phyloP scores from a whole-genome alignment of 2,113 vertebrate species.

The Bubo bubo region DNA sequence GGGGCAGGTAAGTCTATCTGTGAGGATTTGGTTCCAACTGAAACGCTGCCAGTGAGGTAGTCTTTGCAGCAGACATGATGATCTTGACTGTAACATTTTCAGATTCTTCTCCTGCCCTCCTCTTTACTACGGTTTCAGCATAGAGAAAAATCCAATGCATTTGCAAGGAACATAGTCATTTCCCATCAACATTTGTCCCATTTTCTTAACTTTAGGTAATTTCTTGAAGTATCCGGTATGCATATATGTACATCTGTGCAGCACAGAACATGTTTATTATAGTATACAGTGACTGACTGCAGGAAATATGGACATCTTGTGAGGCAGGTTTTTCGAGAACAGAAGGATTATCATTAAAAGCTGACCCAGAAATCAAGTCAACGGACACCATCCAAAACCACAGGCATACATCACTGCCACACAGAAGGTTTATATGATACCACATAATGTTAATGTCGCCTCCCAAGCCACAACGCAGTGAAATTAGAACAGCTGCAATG shows the following conservation, averaged over 20 bases:
- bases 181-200: not conserved
- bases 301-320: not conserved
- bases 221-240: not conserved
- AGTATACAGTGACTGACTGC: not conserved
- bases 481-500: not conserved
- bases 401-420: not conserved
- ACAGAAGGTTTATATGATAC: not conserved
- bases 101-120: not conserved
- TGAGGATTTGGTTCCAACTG: not conserved
- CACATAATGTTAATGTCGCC: not conserved
- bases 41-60: not conserved
- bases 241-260: rapidly evolving
- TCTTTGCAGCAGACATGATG: not conserved
- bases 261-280: not conserved
- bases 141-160: not conserved
- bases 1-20: too few species aligned
- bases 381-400: not conserved
- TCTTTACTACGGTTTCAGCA: rapidly evolving
- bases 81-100: not conserved
- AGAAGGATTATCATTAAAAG: not conserved
- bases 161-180: not conserved
- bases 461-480: not conserved
- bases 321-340: not conserved
- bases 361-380: not conserved
- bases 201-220: not conserved